These are phyloP conservation scores for Drosophila elegans DNA, from an alignment of 1,140 invertebrate species.

Conservation along the genomic window DNA sequence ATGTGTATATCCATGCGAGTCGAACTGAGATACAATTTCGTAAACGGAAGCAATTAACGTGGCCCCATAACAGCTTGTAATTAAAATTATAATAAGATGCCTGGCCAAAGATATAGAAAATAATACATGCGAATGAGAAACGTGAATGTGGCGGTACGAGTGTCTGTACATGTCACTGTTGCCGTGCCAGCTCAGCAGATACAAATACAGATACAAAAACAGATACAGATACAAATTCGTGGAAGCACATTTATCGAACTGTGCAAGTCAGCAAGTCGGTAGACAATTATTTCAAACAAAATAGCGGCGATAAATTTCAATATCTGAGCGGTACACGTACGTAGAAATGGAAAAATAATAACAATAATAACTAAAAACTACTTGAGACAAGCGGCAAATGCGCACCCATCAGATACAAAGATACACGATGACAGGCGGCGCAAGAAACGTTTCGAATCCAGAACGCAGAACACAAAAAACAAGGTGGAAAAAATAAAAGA, in stretches of 20 bases:
- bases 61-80: slow-evolving; percentile 75
- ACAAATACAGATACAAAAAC: slow-evolving; percentile 12
- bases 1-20: slow-evolving; percentile 5
- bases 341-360: slow-evolving; percentile 79
- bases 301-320: slow-evolving; percentile 81
- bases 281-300: slow-evolving; percentile 76
- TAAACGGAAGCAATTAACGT: slow-evolving; percentile 81
- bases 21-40: slow-evolving; percentile 56
- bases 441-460: slow-evolving; percentile 32
- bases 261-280: slow-evolving; percentile 50
- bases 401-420: slow-evolving; percentile 76
- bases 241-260: slow-evolving; percentile 70
- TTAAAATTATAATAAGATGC: slow-evolving; percentile 83
- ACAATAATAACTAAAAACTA: slow-evolving; percentile 79
- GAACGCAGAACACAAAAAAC: slow-evolving; percentile 29
- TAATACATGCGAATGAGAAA: slow-evolving; percentile 65
- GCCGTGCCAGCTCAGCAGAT: slow-evolving; percentile 25
- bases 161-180: slow-evolving; percentile 19
- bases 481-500: slow-evolving; percentile 31
- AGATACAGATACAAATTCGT: slow-evolving; percentile 51
- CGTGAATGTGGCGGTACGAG: slow-evolving; percentile 35
- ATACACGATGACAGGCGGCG: slow-evolving; percentile 56
- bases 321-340: slow-evolving; percentile 67
- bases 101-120: slow-evolving; percentile 70
- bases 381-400: slow-evolving; percentile 28